Conservation (phyloP, 2,113 vertebrate genomes). For the Gila orcuttii region DNA sequence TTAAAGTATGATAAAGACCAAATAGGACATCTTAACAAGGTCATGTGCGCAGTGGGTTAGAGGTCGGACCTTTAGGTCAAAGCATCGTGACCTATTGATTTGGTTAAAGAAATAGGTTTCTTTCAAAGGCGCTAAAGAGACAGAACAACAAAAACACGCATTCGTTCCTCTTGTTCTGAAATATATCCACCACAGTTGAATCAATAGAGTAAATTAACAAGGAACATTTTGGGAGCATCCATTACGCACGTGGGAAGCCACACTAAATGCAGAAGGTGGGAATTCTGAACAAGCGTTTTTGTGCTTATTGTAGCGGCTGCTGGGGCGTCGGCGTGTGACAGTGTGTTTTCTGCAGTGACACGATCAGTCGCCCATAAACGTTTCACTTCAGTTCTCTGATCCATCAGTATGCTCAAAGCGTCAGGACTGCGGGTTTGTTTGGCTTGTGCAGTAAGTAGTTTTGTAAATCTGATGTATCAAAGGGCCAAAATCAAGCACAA, state of each 20-base stretch:
- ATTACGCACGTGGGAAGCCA: not conserved
- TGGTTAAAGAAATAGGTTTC: not conserved
- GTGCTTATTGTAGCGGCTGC: slow-evolving; percentile 31
- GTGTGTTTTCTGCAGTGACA: slow-evolving; percentile 19
- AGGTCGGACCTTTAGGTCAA: not conserved
- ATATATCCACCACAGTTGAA: slow-evolving; percentile 17
- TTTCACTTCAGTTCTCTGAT: not conserved
- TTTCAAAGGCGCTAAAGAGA: not conserved
- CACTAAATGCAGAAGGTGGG: slow-evolving; percentile 27
- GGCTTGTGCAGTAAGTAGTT: not conserved
- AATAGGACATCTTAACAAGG: not conserved
- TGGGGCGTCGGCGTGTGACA: slow-evolving; percentile 1
- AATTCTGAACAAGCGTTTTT: slow-evolving; percentile 1
- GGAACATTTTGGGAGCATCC: not conserved
- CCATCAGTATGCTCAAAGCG: slow-evolving; percentile 25
- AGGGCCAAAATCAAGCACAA: not conserved
- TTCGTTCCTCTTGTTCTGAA: slow-evolving; percentile 11
- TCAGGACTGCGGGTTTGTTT: slow-evolving; percentile 4
- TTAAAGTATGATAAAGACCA: not conserved
- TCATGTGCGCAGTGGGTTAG: not conserved
- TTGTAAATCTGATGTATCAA: not conserved
- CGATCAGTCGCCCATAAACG: not conserved
- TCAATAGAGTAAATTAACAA: slow-evolving; percentile 27
- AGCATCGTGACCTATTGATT: not conserved
- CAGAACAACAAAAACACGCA: not conserved